Base-by-base conservation (phyloP, 2,888 invertebrate genomes). In the Oxytorus armatus region DNA sequence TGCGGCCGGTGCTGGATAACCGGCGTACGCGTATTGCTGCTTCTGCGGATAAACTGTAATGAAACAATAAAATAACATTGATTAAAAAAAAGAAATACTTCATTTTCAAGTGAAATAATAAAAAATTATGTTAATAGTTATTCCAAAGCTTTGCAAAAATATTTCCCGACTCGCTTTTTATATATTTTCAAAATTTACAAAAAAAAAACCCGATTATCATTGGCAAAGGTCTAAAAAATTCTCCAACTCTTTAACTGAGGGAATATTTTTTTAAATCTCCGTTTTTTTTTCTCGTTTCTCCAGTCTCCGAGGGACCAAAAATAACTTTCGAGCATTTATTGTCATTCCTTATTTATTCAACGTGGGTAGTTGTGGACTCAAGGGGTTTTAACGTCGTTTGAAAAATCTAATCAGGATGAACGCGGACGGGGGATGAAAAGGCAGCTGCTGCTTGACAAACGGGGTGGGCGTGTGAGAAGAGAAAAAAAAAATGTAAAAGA, bases 11-110 rank as follows among this genome's bases (percentile, higher is more conserved):
- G 94, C 93, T 74, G 97, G 96, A 92, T 97, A 97, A 77, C 97
- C 96, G 69, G 97, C 96, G 92, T 97, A 98, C 14, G 97, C 97
- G 90, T 97, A 97, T 86, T 97, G 97, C 92, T 98, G 97, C 93
- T 98, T 98, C 92, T 98, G 98, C 66, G 98, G 98, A 93, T 98
- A 98, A 88, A 98, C 98, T 97, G 94, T 55, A 93, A 93, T 42
- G 69, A 11, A 75, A 65, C 57, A 33, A 55, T 8, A 25, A 33
- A 42, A 21, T 11, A 25, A 16, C 11, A 25, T 16, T 14, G 10
- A 23, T 68, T 42, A 21, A 2, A 55, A 0, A 29, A 14, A 18
- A 11, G 0, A 8, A 36, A 8, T n/a, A n/a, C n/a, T n/a, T n/a
- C n/a, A n/a, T n/a, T n/a, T n/a, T n/a, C n/a, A n/a, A n/a, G n/a